These are phyloP conservation scores for Ptychoptera contaminata DNA, from an alignment of 2,888 invertebrate genomes.

Conservation along the genomic window DNA sequence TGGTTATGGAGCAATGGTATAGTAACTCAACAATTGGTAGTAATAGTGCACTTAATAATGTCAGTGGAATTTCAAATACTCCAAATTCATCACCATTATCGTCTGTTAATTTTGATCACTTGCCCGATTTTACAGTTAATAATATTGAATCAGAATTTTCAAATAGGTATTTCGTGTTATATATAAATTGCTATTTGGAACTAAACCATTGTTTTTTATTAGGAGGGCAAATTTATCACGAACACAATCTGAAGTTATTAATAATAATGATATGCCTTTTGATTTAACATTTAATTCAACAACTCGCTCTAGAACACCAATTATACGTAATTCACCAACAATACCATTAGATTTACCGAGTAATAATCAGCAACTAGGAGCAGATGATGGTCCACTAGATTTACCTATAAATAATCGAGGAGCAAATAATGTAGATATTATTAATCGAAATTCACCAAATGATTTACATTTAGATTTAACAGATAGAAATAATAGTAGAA, in stretches of 20 bases:
- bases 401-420: neutral
- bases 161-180: neutral
- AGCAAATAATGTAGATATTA: neutral
- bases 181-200: too few species aligned
- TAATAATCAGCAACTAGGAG: constrained; percentile 2
- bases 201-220: too few species aligned
- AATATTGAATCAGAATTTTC: neutral
- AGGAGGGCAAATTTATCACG: neutral
- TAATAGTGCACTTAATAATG: neutral
- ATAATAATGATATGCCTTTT: constrained; percentile 6
- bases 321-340: neutral
- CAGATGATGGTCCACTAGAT: constrained; percentile 1
- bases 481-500: neutral
- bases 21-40: constrained; percentile 23
- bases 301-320: constrained; percentile 3
- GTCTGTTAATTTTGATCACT: constrained; percentile 19
- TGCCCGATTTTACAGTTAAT: constrained; percentile 7
- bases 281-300: constrained; percentile 8
- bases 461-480: constrained; percentile 3
- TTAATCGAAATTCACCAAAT: neutral
- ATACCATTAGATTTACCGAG: constrained; percentile 9
- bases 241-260: neutral
- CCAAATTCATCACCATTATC: constrained; percentile 22
- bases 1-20: constrained; percentile 55
- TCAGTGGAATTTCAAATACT: neutral